These are phyloP conservation scores for Actinostola sp. DNA, from an alignment of 92 coral and sea anemone species.

Conservation along the genomic window DNA sequence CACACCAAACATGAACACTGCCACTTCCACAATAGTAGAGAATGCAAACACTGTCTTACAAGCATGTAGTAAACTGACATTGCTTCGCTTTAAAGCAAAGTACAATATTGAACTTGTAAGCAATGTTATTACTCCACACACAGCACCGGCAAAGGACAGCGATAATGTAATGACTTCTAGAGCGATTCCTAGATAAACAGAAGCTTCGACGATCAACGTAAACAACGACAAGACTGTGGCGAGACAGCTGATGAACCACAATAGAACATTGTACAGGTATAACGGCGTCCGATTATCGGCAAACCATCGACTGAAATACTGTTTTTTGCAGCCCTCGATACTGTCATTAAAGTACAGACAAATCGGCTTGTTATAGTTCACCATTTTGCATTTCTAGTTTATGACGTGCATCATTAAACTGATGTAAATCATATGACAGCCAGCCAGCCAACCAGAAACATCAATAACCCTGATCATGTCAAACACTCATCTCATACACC, in stretches of 20 bases:
- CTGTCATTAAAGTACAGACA: too few species aligned
- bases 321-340: too few species aligned
- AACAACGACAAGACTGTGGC: neutral
- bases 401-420: too few species aligned
- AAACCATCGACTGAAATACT: too few species aligned
- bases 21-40: neutral
- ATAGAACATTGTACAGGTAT: neutral
- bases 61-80: neutral
- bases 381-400: too few species aligned
- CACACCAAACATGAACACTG: slow-evolving; percentile 14
- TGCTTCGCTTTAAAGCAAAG: neutral
- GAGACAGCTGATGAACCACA: neutral
- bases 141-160: neutral
- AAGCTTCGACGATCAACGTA: neutral
- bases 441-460: too few species aligned
- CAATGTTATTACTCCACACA: neutral
- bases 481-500: too few species aligned
- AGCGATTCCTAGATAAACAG: neutral
- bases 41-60: neutral
- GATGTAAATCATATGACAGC: too few species aligned
- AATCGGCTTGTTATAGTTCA: too few species aligned
- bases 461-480: too few species aligned
- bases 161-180: neutral
- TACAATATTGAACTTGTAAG: neutral
- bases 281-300: neutral